These are phyloP conservation scores for rat (Rattus norvegicus) DNA, from an alignment of 2,113 vertebrate species.

Conservation along the genomic window GRCr8 NC_086022.1:80282501-80283000, in stretches of 20 bases:
- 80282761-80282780: neutral
- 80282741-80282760: too few relatives aligned
- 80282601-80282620: neutral
- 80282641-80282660: neutral
- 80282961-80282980: neutral
- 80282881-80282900: neutral
- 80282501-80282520: neutral
- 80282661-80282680: rapidly evolving
- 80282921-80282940: neutral
- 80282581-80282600: neutral
- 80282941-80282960: neutral
- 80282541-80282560: neutral
- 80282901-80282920: neutral
- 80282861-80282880: neutral
- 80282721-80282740: too few relatives aligned
- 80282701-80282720: neutral
- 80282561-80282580: neutral
- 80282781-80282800: neutral
- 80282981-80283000: neutral
- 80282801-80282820: neutral
- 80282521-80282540: neutral
- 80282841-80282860: neutral
- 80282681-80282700: neutral
- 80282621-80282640: neutral
- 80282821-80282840: neutral